Conservation (phyloP, 2,797 vertebrate species). For the Forpus xanthops region DNA sequence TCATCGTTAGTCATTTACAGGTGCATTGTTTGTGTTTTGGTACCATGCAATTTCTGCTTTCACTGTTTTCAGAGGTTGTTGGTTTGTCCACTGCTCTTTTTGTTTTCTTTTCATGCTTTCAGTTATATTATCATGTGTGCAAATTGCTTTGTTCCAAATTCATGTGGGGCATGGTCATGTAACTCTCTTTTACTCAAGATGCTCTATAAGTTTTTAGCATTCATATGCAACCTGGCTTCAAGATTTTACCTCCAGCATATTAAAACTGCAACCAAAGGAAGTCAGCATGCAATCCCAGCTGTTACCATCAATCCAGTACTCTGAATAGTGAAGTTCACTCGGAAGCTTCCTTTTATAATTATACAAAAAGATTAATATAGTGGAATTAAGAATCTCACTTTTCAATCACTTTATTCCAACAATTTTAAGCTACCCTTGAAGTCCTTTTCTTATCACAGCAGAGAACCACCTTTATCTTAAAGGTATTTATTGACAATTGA, state of each 20-base stretch:
- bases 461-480: neutral
- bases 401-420: neutral
- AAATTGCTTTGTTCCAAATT: neutral
- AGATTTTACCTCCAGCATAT: neutral
- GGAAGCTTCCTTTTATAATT: neutral
- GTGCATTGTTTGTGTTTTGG: neutral
- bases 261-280: neutral
- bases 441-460: neutral
- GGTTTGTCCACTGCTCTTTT: neutral
- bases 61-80: neutral
- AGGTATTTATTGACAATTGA: slow-evolving; percentile 25
- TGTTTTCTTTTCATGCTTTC: neutral
- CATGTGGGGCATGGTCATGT: neutral
- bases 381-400: neutral
- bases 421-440: neutral
- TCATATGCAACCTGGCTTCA: neutral
- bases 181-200: neutral
- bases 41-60: neutral
- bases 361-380: neutral
- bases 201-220: neutral
- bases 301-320: neutral
- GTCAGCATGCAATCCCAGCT: neutral
- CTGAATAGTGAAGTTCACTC: neutral
- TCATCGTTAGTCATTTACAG: too few species aligned
- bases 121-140: neutral